These are phyloP conservation scores for Drosophila affinis DNA, from an alignment of 2,888 invertebrate species.

Conservation along the genomic window DNA sequence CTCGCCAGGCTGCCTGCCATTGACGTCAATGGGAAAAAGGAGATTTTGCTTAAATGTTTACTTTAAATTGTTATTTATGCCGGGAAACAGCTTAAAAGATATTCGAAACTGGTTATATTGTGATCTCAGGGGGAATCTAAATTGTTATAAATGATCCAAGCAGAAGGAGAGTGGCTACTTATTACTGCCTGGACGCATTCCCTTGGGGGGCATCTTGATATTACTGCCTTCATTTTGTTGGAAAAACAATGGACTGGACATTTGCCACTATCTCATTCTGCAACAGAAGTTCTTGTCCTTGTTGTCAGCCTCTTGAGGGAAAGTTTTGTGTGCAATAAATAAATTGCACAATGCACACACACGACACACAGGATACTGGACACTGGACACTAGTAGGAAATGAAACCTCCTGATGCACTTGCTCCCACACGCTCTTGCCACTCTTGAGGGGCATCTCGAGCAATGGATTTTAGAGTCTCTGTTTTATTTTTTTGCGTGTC, in stretches of 20 bases:
- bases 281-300: slow-evolving; percentile 44
- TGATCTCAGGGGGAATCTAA: slow-evolving; percentile 36
- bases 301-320: slow-evolving; percentile 16
- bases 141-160: slow-evolving; percentile 57
- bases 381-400: slow-evolving; percentile 40
- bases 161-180: slow-evolving; percentile 54
- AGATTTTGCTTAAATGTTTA: slow-evolving; percentile 25
- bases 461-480: not conserved
- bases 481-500: slow-evolving; percentile 26
- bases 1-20: slow-evolving; percentile 9
- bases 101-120: not conserved
- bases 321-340: slow-evolving; percentile 65
- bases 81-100: slow-evolving; percentile 11
- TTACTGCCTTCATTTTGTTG: slow-evolving; percentile 70
- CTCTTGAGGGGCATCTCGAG: not conserved
- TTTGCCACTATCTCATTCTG: slow-evolving; percentile 68
- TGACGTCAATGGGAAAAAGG: slow-evolving; percentile 46
- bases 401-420: not conserved
- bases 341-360: slow-evolving; percentile 70
- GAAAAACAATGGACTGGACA: slow-evolving; percentile 60
- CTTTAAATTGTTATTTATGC: slow-evolving; percentile 69
- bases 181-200: slow-evolving; percentile 48
- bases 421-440: not conserved
- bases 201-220: slow-evolving; percentile 43
- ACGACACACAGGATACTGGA: slow-evolving; percentile 41